A percentile compares a stretch with the other conserved stretches of the same genome.
These are phyloP conservation scores for Nesidiocoris tenuis DNA, from an alignment of 2,888 invertebrate genomes.

Conservation along the genomic window DNA sequence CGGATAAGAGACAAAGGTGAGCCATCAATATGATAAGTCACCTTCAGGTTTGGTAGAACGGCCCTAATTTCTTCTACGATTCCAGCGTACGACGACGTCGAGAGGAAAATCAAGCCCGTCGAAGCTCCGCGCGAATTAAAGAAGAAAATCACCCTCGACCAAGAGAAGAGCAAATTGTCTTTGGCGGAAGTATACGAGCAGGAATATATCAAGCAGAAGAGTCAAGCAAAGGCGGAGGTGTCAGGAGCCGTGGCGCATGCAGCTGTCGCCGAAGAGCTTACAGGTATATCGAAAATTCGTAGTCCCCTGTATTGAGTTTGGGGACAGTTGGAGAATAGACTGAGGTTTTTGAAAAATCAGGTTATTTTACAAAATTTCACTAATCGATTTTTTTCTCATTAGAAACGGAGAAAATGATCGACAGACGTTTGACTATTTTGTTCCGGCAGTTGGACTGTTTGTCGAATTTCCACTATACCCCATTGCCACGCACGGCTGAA, in stretches of 20 bases:
- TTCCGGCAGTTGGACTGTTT: conserved; percentile 88
- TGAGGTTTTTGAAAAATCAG: too few species aligned
- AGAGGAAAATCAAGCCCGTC: conserved; percentile 78
- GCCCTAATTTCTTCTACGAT: background rate
- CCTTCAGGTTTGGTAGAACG: too few species aligned
- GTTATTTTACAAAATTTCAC: too few species aligned
- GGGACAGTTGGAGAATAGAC: too few species aligned
- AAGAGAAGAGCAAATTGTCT: conserved; percentile 91
- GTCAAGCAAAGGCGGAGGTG: conserved; percentile 25
- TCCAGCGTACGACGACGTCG: conserved; percentile 83
- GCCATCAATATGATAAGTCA: too few species aligned
- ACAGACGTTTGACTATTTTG: conserved; percentile 67
- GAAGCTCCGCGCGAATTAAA: conserved; percentile 81
- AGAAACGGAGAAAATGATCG: conserved; percentile 65
- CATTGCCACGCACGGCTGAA: conserved; percentile 54
- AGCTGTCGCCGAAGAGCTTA: conserved; percentile 29
- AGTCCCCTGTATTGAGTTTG: conserved; percentile 56
- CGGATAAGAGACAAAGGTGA: conserved; percentile 81
- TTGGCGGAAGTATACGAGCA: conserved; percentile 91
- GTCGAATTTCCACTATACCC: conserved; percentile 92
- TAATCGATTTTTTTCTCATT: too few species aligned
- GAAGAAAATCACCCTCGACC: conserved; percentile 83
- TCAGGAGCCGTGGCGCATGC: conserved; percentile 17
- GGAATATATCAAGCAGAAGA: conserved; percentile 63
- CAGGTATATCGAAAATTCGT: conserved; percentile 7